A percentile compares a stretch with the other conserved stretches of the same genome.
Conservation (phyloP, 2,888 invertebrate genomes). For the Cosmia pyralina region DNA sequence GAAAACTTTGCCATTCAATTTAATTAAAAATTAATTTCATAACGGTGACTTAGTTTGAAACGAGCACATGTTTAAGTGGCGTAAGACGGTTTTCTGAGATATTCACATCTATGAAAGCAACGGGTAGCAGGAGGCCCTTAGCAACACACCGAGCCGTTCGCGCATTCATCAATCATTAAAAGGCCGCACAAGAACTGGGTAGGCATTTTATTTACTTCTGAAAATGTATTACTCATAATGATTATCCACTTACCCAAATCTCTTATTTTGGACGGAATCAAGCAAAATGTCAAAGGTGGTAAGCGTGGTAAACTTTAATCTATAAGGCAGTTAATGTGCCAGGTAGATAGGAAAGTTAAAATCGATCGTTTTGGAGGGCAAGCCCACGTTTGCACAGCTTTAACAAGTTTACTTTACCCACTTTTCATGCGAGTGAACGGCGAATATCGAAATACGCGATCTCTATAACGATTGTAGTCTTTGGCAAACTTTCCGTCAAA, state of each 20-base stretch:
- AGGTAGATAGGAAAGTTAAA: constrained; percentile 64
- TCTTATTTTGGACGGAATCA: constrained; percentile 24
- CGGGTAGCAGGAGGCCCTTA: constrained; percentile 28
- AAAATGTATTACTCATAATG: constrained; percentile 57
- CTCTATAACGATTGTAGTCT: constrained; percentile 34
- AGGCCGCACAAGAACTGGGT: constrained; percentile 44
- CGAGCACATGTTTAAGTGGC: constrained; percentile 15
- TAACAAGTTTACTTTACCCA: constrained; percentile 74
- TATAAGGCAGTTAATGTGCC: constrained; percentile 67
- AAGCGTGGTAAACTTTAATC: constrained; percentile 68
- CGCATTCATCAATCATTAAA: constrained; percentile 65
- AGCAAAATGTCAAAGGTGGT: constrained; percentile 21
- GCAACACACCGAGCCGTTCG: constrained; percentile 46
- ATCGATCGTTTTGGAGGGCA: constrained; percentile 71
- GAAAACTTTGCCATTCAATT: constrained; percentile 23
- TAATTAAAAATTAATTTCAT: constrained; percentile 34
- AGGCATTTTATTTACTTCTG: constrained; percentile 54
- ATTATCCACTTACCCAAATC: constrained; percentile 31
- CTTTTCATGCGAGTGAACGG: constrained; percentile 57
- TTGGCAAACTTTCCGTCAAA: constrained; percentile 34
- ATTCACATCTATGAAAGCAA: constrained; percentile 38
- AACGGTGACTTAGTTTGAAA: constrained; percentile 26
- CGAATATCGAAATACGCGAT: constrained; percentile 43
- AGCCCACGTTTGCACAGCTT: constrained; percentile 69
- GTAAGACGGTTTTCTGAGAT: constrained; percentile 35